Percentiles rank a stretch among this genome's conserved stretches.
Evolutionary conservation across 2,113 vertebrate genomes (phyloP).

Genomic region (Acanthisitta chloris): DNA sequence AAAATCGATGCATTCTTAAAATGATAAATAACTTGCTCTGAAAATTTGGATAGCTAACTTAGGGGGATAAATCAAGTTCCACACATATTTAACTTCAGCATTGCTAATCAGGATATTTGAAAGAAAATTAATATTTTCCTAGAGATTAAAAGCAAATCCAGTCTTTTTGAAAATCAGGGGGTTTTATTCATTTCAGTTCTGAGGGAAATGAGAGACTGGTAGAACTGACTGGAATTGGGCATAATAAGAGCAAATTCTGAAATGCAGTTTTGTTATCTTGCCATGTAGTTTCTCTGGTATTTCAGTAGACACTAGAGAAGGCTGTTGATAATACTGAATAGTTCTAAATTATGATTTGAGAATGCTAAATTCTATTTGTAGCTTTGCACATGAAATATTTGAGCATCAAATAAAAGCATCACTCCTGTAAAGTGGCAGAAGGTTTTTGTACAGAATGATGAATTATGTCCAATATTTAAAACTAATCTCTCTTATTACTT

Average conservation of each 20-base stretch:
- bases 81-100: not conserved
- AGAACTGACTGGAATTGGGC: not conserved
- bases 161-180: not conserved
- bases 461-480: constrained; percentile 27
- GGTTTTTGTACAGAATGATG: not conserved
- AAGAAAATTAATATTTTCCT: not conserved
- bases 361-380: constrained; percentile 7
- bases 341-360: not conserved
- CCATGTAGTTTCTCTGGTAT: constrained; percentile 11
- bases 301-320: constrained; percentile 21
- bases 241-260: constrained; percentile 9
- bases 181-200: not conserved
- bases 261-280: not conserved
- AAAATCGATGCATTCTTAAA: not conserved
- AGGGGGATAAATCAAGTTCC: not conserved
- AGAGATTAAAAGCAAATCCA: constrained; percentile 22
- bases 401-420: constrained; percentile 11
- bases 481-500: not conserved
- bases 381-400: not conserved
- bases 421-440: not conserved
- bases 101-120: not conserved
- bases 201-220: constrained; percentile 11
- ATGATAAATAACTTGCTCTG: not conserved
- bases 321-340: constrained; percentile 28
- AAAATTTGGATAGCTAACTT: not conserved